Evolutionary conservation across 2,797 vertebrate species (phyloP).

Genomic region (Bradypodion ventrale): DNA sequence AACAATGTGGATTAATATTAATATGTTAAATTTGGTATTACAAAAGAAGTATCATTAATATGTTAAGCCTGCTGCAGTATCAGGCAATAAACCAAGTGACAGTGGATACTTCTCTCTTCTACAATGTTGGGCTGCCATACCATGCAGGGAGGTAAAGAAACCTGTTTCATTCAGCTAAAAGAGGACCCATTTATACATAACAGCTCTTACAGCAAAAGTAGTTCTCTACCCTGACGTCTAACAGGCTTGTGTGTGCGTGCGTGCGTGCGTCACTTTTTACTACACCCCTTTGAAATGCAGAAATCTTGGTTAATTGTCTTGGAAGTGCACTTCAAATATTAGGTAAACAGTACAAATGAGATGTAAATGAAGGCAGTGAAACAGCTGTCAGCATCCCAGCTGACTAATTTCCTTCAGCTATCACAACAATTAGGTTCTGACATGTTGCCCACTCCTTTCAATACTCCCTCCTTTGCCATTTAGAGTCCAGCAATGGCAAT

Average conservation of each 20-base stretch:
- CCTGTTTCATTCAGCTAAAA: background rate
- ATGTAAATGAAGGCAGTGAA: conserved; percentile 59
- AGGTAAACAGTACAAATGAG: conserved; percentile 52
- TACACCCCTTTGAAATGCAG: background rate
- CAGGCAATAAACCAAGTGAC: too few relatives aligned
- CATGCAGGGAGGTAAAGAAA: background rate
- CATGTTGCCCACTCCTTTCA: background rate
- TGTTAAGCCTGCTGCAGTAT: too few relatives aligned
- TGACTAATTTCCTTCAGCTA: conserved; percentile 50
- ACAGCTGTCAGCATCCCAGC: conserved; percentile 42
- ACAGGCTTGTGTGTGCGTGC: background rate
- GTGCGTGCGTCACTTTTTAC: too few relatives aligned
- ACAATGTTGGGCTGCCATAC: background rate
- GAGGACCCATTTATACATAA: too few relatives aligned
- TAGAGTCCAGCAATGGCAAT: background rate
- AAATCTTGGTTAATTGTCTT: conserved; percentile 22
- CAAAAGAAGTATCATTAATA: too few relatives aligned
- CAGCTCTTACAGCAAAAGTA: background rate
- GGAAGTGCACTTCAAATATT: conserved; percentile 37
- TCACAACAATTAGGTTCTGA: conserved; percentile 39
- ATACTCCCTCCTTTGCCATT: background rate
- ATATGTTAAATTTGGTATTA: too few relatives aligned
- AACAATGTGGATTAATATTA: too few relatives aligned
- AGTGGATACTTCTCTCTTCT: background rate
- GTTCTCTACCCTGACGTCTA: background rate